phyloP scores from a whole-genome alignment of 2,888 invertebrate species.

The Escarpia spicata region DNA sequence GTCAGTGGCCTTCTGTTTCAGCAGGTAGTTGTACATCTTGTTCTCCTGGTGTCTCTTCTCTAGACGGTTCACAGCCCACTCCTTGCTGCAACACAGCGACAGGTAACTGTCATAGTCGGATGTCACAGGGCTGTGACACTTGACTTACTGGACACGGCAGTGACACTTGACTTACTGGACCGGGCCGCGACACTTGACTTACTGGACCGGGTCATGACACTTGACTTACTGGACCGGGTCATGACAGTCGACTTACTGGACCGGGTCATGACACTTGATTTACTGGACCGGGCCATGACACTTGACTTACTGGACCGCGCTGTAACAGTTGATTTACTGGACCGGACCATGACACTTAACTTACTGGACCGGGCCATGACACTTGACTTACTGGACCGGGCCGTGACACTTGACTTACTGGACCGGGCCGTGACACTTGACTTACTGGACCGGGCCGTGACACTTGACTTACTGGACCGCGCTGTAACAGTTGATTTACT shows the following conservation, averaged over 20 bases:
- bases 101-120: neutral
- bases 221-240: neutral
- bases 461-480: conserved; percentile 35
- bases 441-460: too few species aligned
- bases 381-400: neutral
- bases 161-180: conserved; percentile 32
- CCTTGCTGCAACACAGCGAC: conserved; percentile 28
- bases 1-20: conserved; percentile 30
- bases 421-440: conserved; percentile 39
- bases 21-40: conserved; percentile 32
- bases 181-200: conserved; percentile 37
- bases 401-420: conserved; percentile 24
- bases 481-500: conserved; percentile 32
- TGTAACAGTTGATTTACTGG: conserved; percentile 29
- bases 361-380: conserved; percentile 41
- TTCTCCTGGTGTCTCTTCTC: conserved; percentile 27
- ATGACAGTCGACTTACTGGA: conserved; percentile 27
- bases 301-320: conserved; percentile 37
- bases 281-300: too few species aligned
- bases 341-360: conserved; percentile 38
- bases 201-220: conserved; percentile 41
- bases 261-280: conserved; percentile 38
- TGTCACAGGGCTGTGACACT: too few species aligned
- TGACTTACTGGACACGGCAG: too few species aligned
- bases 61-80: conserved; percentile 36